A percentile compares a stretch with the other conserved stretches of the same genome.
phyloP scores from a whole-genome alignment of 1,140 invertebrate species.

The Idris sp. region DNA sequence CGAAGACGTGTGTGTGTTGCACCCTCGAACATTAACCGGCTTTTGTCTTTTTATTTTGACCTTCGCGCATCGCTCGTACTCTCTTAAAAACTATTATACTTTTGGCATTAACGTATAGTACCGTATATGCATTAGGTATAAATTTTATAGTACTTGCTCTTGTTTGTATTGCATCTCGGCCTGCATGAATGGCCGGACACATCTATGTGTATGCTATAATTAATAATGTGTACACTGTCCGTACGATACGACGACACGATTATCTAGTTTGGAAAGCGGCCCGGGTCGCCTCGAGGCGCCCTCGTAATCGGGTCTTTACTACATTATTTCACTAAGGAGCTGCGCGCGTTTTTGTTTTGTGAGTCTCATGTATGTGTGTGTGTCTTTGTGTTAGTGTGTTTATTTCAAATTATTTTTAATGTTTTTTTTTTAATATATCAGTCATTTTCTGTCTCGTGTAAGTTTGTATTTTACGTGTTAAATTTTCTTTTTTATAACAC shows the following conservation, averaged over 20 bases:
- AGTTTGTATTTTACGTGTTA: constrained; percentile 24
- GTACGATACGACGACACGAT: constrained; percentile 69
- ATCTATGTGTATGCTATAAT: constrained; percentile 67
- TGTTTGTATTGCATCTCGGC: constrained; percentile 53
- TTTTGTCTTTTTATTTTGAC: constrained; percentile 57
- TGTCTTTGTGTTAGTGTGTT: constrained; percentile 13
- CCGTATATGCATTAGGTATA: constrained; percentile 77
- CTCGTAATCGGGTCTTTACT: constrained; percentile 59
- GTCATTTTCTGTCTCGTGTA: constrained; percentile 29
- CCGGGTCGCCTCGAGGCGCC: constrained; percentile 56
- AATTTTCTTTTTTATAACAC: constrained; percentile 19
- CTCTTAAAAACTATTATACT: constrained; percentile 77
- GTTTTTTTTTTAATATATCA: constrained; percentile 29
- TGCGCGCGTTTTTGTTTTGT: constrained; percentile 51
- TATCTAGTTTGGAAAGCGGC: constrained; percentile 71
- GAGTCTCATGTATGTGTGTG: constrained; percentile 17
- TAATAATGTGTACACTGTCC: constrained; percentile 67
- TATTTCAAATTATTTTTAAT: constrained; percentile 10
- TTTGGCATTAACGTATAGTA: constrained; percentile 79
- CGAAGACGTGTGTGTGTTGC: constrained; percentile 51
- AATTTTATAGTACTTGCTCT: constrained; percentile 71
- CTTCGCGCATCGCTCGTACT: constrained; percentile 56
- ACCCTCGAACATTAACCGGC: constrained; percentile 53
- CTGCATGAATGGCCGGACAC: constrained; percentile 45
- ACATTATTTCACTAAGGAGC: constrained; percentile 64